Evolutionary conservation across 2,113 vertebrate species (phyloP), one percentile per base, ranked within the genome.

Genomic region (Gallinago undulata): DNA sequence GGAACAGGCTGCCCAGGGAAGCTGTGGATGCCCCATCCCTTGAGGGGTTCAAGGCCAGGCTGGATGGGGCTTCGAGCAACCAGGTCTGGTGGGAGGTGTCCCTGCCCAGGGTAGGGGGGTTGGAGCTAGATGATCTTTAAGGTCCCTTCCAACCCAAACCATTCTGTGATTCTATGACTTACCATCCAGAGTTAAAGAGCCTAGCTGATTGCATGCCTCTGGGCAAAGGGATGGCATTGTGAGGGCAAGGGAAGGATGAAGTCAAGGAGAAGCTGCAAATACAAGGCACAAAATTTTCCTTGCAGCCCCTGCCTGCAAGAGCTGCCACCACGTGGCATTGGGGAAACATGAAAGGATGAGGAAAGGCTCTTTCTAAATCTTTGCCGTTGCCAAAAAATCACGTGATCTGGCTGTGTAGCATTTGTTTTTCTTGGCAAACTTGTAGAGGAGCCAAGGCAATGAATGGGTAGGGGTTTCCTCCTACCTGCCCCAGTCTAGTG

Each of bases 241-340:
- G 72, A 74, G 24, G 53, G 31, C 12, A 50, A 28, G 8, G 45
- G 45, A 35, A 37, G 3, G 41, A 48, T 24, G 37, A 53, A 75
- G 7, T 43, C 73, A 13, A 75, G 37, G 48, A 89, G 50, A 68
- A 89, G 13, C 19, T 17, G 33, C 56, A 56, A 84, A 35, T 6
- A 8, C 5, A 50, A 14, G 0, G 1, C 39, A 23, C 9, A 4
- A 8, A 69, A 8, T 15, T n/a, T 45, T 67, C 33, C 59, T 77
- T 72, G 33, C 21, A 19, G 63, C 9, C 8, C 16, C 9, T 18
- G 18, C 16, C 51, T 37, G 31, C 19, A 31, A 24, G 50, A 90
- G 6, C 8, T 0, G 2, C 62, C 2, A 1, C 64, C 59, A 41
- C 1, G 3, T 33, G 33, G 69, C 8, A 0, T 5, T 43, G 35